A percentile compares a stretch with the other conserved stretches of the same genome.
phyloP scores from a whole-genome alignment of 2,113 vertebrate species.

The Acrocephalus arundinaceus region DNA sequence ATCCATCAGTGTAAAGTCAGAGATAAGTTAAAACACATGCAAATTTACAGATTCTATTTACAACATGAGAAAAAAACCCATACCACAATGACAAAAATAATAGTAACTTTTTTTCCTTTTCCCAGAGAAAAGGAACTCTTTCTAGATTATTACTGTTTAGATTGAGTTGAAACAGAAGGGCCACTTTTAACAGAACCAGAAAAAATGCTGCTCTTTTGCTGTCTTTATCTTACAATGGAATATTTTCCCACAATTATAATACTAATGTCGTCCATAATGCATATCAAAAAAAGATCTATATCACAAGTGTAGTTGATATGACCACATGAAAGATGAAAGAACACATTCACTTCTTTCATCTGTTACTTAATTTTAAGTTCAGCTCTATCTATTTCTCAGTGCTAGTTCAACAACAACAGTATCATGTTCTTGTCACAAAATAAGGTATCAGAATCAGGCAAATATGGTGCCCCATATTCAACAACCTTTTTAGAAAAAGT shows the following conservation, averaged over 20 bases:
- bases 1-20: not conserved
- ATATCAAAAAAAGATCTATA: not conserved
- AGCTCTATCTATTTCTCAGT: not conserved
- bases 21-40: not conserved
- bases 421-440: not conserved
- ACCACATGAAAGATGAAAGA: not conserved
- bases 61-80: not conserved
- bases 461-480: not conserved
- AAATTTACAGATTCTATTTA: not conserved
- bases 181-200: accelerated
- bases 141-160: not conserved
- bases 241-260: not conserved
- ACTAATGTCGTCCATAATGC: not conserved
- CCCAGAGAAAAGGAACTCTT: not conserved
- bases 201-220: not conserved
- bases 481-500: not conserved
- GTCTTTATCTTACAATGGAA: not conserved
- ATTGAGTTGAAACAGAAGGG: accelerated
- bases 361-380: not conserved
- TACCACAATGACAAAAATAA: not conserved
- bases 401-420: not conserved
- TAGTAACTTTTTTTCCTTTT: not conserved
- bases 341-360: not conserved
- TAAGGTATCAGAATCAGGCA: not conserved
- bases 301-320: not conserved